These are phyloP conservation scores for Pandemis cinnamomeana DNA, from an alignment of 2,888 invertebrate genomes.

Conservation along the genomic window DNA sequence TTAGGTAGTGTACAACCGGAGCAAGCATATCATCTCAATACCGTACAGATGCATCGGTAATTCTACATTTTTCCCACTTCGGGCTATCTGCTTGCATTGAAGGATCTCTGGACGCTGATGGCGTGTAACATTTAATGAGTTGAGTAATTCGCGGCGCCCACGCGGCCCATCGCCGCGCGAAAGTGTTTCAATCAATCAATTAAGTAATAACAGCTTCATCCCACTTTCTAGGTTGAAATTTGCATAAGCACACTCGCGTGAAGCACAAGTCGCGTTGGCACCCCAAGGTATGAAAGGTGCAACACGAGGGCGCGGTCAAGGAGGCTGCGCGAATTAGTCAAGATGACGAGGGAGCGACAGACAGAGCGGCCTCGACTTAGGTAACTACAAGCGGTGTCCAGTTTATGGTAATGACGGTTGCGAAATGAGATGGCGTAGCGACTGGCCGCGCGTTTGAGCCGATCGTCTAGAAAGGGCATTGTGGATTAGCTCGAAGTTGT, in stretches of 20 bases:
- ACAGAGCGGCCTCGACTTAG: neutral
- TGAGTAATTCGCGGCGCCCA: constrained; percentile 18
- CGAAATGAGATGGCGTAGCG: neutral
- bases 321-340: constrained; percentile 22
- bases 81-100: neutral
- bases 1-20: no score
- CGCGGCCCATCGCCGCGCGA: constrained; percentile 12
- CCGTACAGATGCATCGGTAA: neutral
- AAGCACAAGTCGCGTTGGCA: constrained; percentile 2
- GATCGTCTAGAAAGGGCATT: neutral
- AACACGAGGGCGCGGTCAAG: constrained; percentile 29
- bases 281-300: constrained; percentile 17
- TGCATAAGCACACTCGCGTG: constrained; percentile 22
- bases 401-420: constrained; percentile 4
- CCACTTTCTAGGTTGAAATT: constrained; percentile 35
- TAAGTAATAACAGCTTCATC: constrained; percentile 29
- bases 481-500: neutral
- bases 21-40: no score
- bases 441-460: neutral
- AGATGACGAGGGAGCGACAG: constrained; percentile 23
- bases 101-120: neutral
- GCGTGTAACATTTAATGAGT: constrained; percentile 11
- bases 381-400: neutral
- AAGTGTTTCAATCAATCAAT: constrained; percentile 39
- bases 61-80: neutral